Percentiles rank a stretch among this genome's conserved stretches.
These are phyloP conservation scores for Chydorus sphaericus DNA, from an alignment of 2,888 invertebrate genomes.

Conservation along the genomic window DNA sequence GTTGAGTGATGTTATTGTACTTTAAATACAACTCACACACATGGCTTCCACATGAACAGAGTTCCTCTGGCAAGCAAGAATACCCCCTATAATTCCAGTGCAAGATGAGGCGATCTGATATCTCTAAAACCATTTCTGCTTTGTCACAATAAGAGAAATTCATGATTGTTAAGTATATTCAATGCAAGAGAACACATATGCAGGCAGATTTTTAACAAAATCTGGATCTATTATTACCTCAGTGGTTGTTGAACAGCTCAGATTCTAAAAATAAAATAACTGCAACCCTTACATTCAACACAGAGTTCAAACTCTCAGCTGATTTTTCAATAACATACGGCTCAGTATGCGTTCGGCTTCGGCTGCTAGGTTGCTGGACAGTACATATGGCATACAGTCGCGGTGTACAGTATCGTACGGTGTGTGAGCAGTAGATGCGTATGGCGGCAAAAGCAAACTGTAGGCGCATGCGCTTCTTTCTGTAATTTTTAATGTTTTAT, in stretches of 20 bases:
- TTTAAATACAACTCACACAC: conserved; percentile 31
- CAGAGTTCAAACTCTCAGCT: not conserved
- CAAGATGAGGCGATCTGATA: conserved; percentile 27
- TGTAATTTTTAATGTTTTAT: too few species aligned
- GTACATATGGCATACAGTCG: too few species aligned
- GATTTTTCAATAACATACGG: not conserved
- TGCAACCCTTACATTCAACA: too few species aligned
- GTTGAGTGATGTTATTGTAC: conserved; percentile 26
- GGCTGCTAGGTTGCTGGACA: too few species aligned
- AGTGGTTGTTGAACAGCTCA: too few species aligned
- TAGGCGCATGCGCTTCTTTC: too few species aligned
- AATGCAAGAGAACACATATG: not conserved
- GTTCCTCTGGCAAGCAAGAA: conserved; percentile 25
- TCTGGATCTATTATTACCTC: conserved; percentile 5
- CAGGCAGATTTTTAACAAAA: not conserved
- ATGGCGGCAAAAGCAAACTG: too few species aligned
- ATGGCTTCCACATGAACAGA: conserved; percentile 25
- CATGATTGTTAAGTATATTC: not conserved
- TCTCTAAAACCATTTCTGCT: conserved; percentile 27
- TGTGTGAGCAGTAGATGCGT: too few species aligned
- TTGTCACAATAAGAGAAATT: not conserved
- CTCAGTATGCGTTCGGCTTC: not conserved
- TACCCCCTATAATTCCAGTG: conserved; percentile 32
- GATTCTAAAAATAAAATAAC: too few species aligned
- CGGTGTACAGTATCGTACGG: too few species aligned